A percentile compares a stretch with the other conserved stretches of the same genome.
phyloP scores from a whole-genome alignment of 2,888 invertebrate species.

The Metallyticus violacea region DNA sequence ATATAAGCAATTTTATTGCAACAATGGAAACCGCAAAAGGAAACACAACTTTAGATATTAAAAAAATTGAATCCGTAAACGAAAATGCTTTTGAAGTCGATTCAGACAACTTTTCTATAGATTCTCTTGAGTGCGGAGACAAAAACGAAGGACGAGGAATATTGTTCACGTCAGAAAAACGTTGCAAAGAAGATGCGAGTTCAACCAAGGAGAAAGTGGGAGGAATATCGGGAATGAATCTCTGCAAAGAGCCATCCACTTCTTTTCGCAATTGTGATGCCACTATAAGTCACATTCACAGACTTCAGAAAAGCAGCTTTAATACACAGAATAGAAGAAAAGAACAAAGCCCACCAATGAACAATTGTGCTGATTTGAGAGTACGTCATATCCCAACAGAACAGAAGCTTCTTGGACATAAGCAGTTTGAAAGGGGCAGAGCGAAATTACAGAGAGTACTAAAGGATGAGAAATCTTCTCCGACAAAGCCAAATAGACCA shows the following conservation, averaged over 20 bases:
- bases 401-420: background rate
- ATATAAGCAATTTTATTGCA: background rate
- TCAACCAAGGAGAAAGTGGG: background rate
- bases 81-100: background rate
- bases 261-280: background rate
- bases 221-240: background rate
- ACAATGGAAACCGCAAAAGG: background rate
- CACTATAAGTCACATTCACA: background rate
- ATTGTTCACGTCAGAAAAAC: constrained; percentile 3
- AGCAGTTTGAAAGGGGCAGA: background rate
- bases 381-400: background rate
- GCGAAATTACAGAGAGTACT: background rate
- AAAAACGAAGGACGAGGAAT: background rate
- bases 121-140: constrained; percentile 39
- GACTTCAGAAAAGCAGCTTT: background rate
- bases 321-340: background rate
- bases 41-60: background rate
- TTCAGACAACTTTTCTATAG: constrained; percentile 35
- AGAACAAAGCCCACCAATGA: background rate
- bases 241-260: background rate
- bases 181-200: background rate
- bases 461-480: background rate
- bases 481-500: background rate
- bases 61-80: background rate
- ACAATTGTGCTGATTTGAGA: background rate